Conservation (phyloP, 2,888 invertebrate species). For the Antheraea assamensis region DNA sequence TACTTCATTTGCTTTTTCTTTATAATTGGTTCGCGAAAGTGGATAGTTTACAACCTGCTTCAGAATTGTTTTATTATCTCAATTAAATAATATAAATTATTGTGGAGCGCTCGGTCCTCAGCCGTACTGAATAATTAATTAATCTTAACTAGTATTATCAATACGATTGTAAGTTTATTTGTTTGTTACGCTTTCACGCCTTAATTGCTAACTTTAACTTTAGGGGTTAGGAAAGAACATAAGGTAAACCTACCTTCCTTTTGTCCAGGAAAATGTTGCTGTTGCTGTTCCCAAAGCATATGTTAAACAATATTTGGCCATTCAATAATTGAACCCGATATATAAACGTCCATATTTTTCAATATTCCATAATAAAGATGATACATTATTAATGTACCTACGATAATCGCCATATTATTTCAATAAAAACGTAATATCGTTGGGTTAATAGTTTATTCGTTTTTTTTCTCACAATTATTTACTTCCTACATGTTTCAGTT, state of each 20-base stretch:
- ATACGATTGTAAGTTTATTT: too few species aligned
- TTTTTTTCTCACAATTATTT: background rate
- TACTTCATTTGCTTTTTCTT: background rate
- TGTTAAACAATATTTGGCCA: too few species aligned
- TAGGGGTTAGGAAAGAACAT: too few species aligned
- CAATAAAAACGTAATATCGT: background rate
- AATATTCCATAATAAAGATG: background rate
- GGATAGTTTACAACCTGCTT: background rate
- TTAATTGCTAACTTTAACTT: too few species aligned
- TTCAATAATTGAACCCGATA: too few species aligned
- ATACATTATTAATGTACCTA: background rate
- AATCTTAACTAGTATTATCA: too few species aligned
- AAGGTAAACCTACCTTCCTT: too few species aligned
- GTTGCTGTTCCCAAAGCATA: too few species aligned
- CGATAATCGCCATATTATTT: background rate
- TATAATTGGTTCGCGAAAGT: background rate
- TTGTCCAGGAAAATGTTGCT: too few species aligned
- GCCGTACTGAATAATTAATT: background rate
- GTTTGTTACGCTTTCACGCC: too few species aligned
- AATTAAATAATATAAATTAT: background rate
- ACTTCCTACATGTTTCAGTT: background rate
- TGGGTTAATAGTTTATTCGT: background rate
- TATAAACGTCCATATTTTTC: too few species aligned
- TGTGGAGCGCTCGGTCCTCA: background rate
- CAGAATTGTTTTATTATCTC: background rate